Percentiles rank a stretch among this genome's conserved stretches.
Conservation (phyloP, 2,888 invertebrate species). For the Cynaeus angustus region DNA sequence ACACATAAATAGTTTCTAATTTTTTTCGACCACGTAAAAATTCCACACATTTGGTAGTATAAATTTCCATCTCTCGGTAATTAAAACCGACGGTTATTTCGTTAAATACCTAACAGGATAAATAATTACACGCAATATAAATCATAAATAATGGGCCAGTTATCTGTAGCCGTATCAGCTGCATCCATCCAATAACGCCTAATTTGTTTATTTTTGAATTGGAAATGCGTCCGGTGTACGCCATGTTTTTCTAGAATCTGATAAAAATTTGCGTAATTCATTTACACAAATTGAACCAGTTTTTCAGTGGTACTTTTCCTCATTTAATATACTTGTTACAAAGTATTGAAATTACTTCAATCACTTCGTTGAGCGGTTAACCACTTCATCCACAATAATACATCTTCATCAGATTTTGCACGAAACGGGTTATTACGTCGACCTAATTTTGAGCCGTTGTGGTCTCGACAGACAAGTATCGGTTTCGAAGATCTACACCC, state of each 20-base stretch:
- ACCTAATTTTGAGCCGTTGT: conserved; percentile 16
- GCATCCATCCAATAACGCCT: conserved; percentile 20
- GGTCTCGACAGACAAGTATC: conserved; percentile 18
- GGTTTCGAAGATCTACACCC: conserved; percentile 9
- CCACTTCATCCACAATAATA: conserved; percentile 20
- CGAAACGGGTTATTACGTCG: conserved; percentile 28
- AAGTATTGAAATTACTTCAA: conserved; percentile 1
- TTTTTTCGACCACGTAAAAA: not conserved
- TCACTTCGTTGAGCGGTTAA: not conserved
- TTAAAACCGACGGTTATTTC: conserved; percentile 34
- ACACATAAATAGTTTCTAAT: not conserved
- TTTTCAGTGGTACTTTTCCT: not conserved
- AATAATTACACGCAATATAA: conserved; percentile 30
- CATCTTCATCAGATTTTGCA: conserved; percentile 33
- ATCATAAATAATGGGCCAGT: conserved; percentile 34
- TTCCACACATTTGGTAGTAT: conserved; percentile 1
- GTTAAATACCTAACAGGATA: conserved; percentile 32
- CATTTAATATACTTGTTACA: not conserved
- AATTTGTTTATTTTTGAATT: conserved; percentile 34
- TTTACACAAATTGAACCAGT: conserved; percentile 24
- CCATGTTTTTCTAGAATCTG: conserved; percentile 1
- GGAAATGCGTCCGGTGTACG: conserved; percentile 22
- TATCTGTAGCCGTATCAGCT: conserved; percentile 18
- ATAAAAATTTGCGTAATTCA: conserved; percentile 11
- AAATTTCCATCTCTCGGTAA: conserved; percentile 18